These are phyloP conservation scores for Synergus umbraculus DNA, from an alignment of 2,888 invertebrate species.

Conservation along the genomic window DNA sequence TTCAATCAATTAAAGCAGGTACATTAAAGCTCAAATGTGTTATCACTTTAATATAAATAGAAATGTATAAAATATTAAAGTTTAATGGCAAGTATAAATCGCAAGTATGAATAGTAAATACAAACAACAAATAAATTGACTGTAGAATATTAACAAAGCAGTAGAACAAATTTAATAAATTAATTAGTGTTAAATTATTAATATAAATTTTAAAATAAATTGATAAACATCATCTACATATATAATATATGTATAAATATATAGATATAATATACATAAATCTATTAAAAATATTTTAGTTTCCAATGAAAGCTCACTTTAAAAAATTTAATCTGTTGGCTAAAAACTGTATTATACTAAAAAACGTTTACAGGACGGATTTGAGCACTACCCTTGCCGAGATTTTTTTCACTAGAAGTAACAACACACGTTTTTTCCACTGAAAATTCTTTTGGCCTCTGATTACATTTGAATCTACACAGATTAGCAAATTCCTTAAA, in stretches of 20 bases:
- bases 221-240: neutral
- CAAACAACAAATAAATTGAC: neutral
- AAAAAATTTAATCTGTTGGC: neutral
- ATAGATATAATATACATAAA: neutral
- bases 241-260: neutral
- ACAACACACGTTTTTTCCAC: conserved; percentile 64
- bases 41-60: neutral
- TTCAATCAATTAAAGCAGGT: neutral
- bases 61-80: neutral
- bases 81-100: neutral
- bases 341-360: neutral
- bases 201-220: neutral
- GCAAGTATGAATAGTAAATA: neutral
- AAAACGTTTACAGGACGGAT: conserved; percentile 44
- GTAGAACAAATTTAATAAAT: too few relatives aligned
- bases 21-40: neutral
- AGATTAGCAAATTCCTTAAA: conserved; percentile 82
- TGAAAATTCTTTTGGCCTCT: conserved; percentile 48
- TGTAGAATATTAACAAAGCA: too few relatives aligned
- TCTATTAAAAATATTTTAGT: neutral
- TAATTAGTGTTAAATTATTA: too few relatives aligned
- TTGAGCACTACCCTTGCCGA: conserved; percentile 56
- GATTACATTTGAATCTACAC: conserved; percentile 76
- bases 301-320: neutral
- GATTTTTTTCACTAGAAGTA: conserved; percentile 54